Evolutionary conservation across 2,888 invertebrate species (phyloP).

Genomic region (Netelia fuscicornis): DNA sequence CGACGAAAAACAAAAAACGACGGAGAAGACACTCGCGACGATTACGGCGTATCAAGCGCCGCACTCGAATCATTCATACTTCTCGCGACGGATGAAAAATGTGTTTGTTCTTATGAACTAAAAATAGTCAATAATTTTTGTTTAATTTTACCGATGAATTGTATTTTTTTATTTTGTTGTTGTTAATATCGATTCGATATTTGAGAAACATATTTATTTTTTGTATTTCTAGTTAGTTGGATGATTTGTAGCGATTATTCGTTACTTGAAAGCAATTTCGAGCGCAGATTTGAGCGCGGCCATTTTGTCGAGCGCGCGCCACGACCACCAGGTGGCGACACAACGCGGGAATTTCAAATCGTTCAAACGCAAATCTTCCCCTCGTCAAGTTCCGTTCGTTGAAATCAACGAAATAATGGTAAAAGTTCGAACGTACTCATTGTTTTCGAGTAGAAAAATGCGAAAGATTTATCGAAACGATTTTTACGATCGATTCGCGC

Average conservation of each 20-base stretch:
- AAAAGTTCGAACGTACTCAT: neutral
- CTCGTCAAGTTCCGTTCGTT: slow-evolving; percentile 3
- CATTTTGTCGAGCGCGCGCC: neutral
- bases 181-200: neutral
- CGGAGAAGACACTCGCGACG: neutral
- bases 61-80: slow-evolving; percentile 22
- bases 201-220: neutral
- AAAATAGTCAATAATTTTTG: neutral
- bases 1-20: slow-evolving; percentile 9
- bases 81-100: neutral
- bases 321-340: neutral
- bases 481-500: no score
- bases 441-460: no score
- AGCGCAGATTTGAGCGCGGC: neutral
- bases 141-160: neutral
- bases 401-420: neutral
- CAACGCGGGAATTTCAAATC: neutral
- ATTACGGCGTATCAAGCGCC: neutral
- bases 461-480: no score
- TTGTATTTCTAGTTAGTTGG: neutral
- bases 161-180: neutral
- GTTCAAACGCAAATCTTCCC: neutral
- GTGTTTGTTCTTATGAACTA: neutral
- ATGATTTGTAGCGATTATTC: neutral
- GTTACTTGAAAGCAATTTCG: no score